Base-by-base conservation (phyloP, 1,140 invertebrate genomes). In the Lepeophtheirus salmonis region DNA sequence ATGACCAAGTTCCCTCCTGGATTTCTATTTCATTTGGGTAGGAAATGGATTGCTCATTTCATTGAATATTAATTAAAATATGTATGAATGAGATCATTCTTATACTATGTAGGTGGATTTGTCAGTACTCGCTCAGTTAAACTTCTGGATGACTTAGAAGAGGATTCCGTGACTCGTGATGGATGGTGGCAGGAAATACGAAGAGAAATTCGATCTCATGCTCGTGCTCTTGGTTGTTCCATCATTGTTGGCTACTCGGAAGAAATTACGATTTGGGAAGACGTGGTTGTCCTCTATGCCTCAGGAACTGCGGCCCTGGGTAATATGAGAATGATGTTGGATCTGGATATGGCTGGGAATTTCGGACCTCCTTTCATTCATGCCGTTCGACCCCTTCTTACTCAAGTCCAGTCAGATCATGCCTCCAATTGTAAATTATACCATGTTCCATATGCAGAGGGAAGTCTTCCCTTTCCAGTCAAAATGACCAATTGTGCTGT, bases 171-270 rank as follows among this genome's bases (percentile, higher is more conserved):
- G 68, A 82, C 86, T 0, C 76, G 91, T 30, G 90, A 94, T 68
- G 79, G 80, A 4, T 96, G 91, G 90, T 96, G 90, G 90, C 89
- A 83, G 0, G 90, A 96, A 73, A 74, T 96, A 12, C 74, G 91
- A 50, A 90, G 89, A 73, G 91, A 97, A 20, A 26, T 61, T 55
- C 75, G 89, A 1, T 89, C 88, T 3, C 90, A 97, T 70, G 85
- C 86, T 2, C 76, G 87, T 58, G 83, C 89, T 16, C 73, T 97
- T 26, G 83, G 82, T 12, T 96, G 91, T 66, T 90, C 92, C 70
- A 86, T 89, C n/a, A 86, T 96, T 26, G 73, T 96, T 41, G 90
- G 87, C 1, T 97, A 97, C 70, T 77, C 77, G 56, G 91, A 96
- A 74, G 77, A 81, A 48, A 89, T 89, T 0, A 83, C 83, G 62